phyloP scores from a whole-genome alignment of 1,140 invertebrate genomes.

The Drosophila yakuba region DNA sequence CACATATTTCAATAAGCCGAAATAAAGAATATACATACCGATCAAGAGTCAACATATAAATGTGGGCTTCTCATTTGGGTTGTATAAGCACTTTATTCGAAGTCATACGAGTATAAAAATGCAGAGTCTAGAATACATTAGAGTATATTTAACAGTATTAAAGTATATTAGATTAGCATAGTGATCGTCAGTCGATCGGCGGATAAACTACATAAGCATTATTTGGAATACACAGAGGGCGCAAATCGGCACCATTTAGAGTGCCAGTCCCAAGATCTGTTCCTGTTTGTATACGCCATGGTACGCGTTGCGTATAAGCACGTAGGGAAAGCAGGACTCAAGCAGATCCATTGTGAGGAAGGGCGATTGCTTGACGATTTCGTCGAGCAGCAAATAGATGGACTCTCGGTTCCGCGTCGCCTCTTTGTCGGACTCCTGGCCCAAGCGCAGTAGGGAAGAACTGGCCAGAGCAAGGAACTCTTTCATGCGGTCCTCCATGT shows the following conservation, averaged over 20 bases:
- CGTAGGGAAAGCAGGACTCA: conserved; percentile 99
- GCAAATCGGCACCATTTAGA: conserved; percentile 37
- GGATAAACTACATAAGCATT: conserved; percentile 26
- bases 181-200: conserved; percentile 36
- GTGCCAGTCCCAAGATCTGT: conserved; percentile 85
- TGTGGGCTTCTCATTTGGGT: conserved; percentile 39
- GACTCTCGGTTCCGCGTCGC: conserved; percentile 97
- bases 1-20: conserved; percentile 28
- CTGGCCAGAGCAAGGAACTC: conserved; percentile 98
- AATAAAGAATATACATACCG: conserved; percentile 50
- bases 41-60: conserved; percentile 11
- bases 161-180: conserved; percentile 60
- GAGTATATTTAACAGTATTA: conserved; percentile 67
- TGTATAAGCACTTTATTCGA: conserved; percentile 75
- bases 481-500: conserved; percentile 98
- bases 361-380: conserved; percentile 98
- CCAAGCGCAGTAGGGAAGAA: conserved; percentile 96
- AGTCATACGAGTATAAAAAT: conserved; percentile 68
- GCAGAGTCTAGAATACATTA: conserved; percentile 55
- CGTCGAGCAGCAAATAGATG: conserved; percentile 96
- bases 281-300: conserved; percentile 97
- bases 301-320: conserved; percentile 97
- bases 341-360: conserved; percentile 99
- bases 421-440: conserved; percentile 98
- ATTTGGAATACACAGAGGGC: conserved; percentile 7